phyloP scores from a whole-genome alignment of 2,797 vertebrate genomes.

The Columba guinea region DNA sequence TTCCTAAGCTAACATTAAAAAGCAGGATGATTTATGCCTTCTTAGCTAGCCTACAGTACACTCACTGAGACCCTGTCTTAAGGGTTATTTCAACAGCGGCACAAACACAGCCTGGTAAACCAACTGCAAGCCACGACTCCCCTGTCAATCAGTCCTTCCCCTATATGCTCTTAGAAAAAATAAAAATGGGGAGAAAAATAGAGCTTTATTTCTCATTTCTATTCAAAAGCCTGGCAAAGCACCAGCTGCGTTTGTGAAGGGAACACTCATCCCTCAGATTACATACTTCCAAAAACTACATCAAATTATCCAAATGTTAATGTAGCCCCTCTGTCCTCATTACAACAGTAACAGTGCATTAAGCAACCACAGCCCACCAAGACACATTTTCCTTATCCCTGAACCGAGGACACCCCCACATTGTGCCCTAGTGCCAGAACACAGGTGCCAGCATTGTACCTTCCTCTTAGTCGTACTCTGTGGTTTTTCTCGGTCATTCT shows the following conservation, averaged over 20 bases:
- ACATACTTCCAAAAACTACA: not conserved
- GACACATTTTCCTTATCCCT: too few relatives aligned
- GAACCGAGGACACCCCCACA: not conserved
- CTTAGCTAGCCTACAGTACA: not conserved
- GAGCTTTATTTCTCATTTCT: not conserved
- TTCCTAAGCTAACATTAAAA: not conserved
- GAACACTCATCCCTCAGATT: not conserved
- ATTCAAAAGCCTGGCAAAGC: not conserved
- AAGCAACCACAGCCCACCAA: not conserved
- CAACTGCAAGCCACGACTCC: not conserved
- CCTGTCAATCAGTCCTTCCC: not conserved
- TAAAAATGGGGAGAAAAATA: not conserved
- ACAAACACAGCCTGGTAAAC: not conserved
- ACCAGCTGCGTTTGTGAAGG: not conserved
- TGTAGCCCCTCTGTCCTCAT: not conserved
- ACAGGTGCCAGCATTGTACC: slow-evolving; percentile 54
- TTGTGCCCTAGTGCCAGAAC: fast-evolving
- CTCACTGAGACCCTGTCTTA: not conserved
- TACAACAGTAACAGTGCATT: not conserved
- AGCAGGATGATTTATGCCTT: not conserved
- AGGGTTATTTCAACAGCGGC: not conserved
- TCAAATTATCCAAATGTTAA: not conserved
- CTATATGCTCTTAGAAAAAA: not conserved
- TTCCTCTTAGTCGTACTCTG: slow-evolving; percentile 80
- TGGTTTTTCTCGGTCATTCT: slow-evolving; percentile 78